A percentile compares a stretch with the other conserved stretches of the same genome.
phyloP scores from a whole-genome alignment of 2,113 vertebrate genomes.

The Megaceryle maxima region DNA sequence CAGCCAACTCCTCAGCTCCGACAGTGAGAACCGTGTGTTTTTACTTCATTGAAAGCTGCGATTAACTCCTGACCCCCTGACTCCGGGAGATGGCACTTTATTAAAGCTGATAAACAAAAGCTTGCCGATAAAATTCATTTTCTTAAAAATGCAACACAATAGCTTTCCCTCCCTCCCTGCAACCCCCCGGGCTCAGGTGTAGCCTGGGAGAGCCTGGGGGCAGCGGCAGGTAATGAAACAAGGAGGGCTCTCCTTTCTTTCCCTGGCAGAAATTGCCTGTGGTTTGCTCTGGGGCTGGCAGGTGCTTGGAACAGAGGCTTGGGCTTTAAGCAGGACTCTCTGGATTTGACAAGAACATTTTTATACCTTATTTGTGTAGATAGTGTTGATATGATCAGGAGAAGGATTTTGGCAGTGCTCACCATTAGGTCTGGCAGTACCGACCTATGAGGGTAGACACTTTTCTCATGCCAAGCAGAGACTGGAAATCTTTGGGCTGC shows the following conservation, averaged over 20 bases:
- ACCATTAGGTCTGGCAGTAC: not conserved
- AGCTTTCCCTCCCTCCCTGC: not conserved
- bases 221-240: not conserved
- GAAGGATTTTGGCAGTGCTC: not conserved
- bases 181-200: not conserved
- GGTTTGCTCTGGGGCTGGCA: slow-evolving; percentile 37
- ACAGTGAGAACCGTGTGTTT: not conserved
- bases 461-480: not conserved
- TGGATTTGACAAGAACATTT: not conserved
- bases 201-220: not conserved
- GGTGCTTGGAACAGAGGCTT: not conserved
- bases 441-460: not conserved
- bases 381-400: not conserved
- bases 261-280: not conserved
- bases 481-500: not conserved
- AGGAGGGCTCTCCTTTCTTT: not conserved
- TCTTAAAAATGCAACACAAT: not conserved
- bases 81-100: slow-evolving; percentile 22
- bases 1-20: not conserved
- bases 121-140: slow-evolving; percentile 29
- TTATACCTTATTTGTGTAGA: not conserved
- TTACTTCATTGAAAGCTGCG: not conserved
- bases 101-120: slow-evolving; percentile 38
- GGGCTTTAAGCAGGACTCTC: not conserved
- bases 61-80: not conserved